Conservation (phyloP, 53 echinoderm and acorn worm genomes). For the Pentamera pediparva region DNA sequence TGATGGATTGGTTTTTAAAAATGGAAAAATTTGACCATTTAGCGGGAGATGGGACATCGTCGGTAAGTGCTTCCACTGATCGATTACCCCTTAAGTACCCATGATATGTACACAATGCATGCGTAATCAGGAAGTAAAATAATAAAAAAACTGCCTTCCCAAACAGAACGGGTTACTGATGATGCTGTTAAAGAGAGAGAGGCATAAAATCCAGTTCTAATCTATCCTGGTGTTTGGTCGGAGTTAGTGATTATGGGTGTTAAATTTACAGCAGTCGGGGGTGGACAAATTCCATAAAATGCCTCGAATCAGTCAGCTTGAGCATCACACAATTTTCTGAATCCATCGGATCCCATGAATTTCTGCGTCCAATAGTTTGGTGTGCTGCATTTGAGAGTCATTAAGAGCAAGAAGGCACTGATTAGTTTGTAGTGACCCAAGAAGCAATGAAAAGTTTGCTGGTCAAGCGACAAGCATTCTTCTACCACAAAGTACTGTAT, state of each 20-base stretch:
- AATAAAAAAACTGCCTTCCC: constrained; percentile 6
- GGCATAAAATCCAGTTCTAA: not conserved
- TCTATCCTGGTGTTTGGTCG: too few species aligned
- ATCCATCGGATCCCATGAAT: too few species aligned
- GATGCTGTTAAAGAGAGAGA: not conserved
- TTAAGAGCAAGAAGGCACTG: too few species aligned
- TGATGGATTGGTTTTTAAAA: constrained; percentile 36
- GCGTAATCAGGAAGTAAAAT: constrained; percentile 33
- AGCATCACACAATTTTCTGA: too few species aligned
- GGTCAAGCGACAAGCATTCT: too few species aligned
- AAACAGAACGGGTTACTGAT: not conserved
- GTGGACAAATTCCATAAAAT: not conserved
- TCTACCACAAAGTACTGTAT: too few species aligned
- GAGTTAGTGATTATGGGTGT: not conserved
- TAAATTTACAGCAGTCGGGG: not conserved
- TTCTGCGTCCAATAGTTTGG: too few species aligned
- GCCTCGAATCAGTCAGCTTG: not conserved
- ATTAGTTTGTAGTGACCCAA: too few species aligned
- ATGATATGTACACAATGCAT: constrained; percentile 37
- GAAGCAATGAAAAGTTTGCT: too few species aligned
- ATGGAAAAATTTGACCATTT: constrained; percentile 39
- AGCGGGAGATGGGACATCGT: constrained; percentile 11
- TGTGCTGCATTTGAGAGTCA: too few species aligned
- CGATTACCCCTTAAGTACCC: constrained; percentile 29
- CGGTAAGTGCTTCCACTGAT: constrained; percentile 10